phyloP scores from a whole-genome alignment of 2,888 invertebrate species.

The Drosophila neonasuta region DNA sequence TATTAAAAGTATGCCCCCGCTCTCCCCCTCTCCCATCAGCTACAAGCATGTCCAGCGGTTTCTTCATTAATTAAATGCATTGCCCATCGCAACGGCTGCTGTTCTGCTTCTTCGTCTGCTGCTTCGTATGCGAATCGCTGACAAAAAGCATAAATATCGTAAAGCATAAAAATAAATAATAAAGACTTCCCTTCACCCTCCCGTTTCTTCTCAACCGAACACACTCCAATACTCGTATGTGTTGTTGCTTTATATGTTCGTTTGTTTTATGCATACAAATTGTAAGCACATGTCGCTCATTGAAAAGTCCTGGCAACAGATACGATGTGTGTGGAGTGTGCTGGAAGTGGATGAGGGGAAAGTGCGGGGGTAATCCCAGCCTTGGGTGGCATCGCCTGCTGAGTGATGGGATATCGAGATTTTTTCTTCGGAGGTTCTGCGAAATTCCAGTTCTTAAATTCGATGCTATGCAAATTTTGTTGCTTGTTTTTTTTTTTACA shows the following conservation, averaged over 20 bases:
- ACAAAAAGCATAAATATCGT: constrained; percentile 72
- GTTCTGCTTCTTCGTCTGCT: constrained; percentile 7
- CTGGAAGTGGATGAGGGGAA: background rate
- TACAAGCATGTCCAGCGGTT: constrained; percentile 43
- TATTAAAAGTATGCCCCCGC: constrained; percentile 58
- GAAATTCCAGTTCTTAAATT: constrained; percentile 30
- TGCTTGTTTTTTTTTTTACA: constrained; percentile 2
- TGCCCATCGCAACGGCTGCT: constrained; percentile 41
- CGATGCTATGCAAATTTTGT: constrained; percentile 40
- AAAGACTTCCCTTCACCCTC: constrained; percentile 18
- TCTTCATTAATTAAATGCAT: constrained; percentile 73
- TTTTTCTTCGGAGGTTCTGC: constrained; percentile 37
- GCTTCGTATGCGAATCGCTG: constrained; percentile 66
- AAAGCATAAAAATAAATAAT: constrained; percentile 75
- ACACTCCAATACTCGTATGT: background rate
- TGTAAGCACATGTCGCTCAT: constrained; percentile 57
- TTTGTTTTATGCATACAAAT: constrained; percentile 64
- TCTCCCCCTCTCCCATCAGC: background rate
- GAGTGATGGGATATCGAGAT: constrained; percentile 27
- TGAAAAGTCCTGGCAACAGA: constrained; percentile 27
- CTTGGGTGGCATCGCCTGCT: background rate
- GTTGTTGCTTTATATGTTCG: constrained; percentile 30
- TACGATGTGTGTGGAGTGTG: background rate
- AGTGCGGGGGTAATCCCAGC: background rate
- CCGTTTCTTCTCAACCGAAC: too few species aligned